Conservation (phyloP, 2,888 invertebrate genomes). For the Drosophila sordidula region DNA sequence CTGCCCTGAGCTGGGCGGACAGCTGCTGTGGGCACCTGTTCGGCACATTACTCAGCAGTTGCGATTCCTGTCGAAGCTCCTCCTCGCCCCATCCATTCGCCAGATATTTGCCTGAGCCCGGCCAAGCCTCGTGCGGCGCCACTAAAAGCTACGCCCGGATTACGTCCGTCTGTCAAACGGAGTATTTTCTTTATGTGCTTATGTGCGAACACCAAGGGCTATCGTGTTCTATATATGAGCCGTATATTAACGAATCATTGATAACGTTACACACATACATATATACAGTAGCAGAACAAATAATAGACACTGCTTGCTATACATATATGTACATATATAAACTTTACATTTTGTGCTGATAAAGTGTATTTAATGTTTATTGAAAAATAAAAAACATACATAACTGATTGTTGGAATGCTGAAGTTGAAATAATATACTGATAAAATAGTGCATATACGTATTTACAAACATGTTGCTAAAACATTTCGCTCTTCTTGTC, state of each 20-base stretch:
- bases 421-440: too few species aligned
- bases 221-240: neutral
- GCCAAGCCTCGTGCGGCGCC: constrained; percentile 8
- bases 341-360: neutral
- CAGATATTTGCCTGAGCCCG: constrained; percentile 28
- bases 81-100: constrained; percentile 21
- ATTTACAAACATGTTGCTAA: too few species aligned
- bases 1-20: constrained; percentile 33
- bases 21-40: constrained; percentile 17
- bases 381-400: too few species aligned
- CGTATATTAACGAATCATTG: neutral
- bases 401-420: too few species aligned
- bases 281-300: too few species aligned
- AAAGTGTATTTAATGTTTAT: too few species aligned
- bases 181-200: constrained; percentile 14
- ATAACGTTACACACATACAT: too few species aligned
- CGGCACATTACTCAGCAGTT: constrained; percentile 27
- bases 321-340: too few species aligned
- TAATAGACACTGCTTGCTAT: too few species aligned
- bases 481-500: too few species aligned
- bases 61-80: constrained; percentile 17
- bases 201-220: neutral
- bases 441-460: too few species aligned
- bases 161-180: constrained; percentile 45
- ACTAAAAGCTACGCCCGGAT: constrained; percentile 46